Evolutionary conservation across 2,113 vertebrate genomes (phyloP).

Genomic region (Zosterops lateralis): DNA sequence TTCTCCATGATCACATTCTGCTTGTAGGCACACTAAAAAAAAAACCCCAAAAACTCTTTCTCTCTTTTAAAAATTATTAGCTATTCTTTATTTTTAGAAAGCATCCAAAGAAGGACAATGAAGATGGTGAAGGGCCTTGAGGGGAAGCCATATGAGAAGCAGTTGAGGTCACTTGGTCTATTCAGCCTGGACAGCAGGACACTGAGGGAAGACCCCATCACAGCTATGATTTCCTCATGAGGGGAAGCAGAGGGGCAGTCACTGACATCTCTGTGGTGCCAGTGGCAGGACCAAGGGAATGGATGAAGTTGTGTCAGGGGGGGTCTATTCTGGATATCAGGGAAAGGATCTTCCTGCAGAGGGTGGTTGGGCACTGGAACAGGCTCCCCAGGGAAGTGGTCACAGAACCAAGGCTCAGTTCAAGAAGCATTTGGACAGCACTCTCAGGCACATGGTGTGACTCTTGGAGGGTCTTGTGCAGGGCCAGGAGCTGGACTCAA

Average conservation of each 20-base stretch:
- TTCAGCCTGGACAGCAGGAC: background rate
- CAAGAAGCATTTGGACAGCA: background rate
- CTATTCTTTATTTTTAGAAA: background rate
- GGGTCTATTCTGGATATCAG: background rate
- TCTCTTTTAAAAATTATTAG: background rate
- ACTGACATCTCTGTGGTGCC: background rate
- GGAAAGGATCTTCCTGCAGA: background rate
- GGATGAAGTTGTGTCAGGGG: background rate
- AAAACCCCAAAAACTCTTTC: background rate
- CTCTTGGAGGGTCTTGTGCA: background rate
- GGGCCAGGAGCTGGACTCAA: background rate
- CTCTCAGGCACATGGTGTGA: background rate
- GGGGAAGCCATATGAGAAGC: accelerated
- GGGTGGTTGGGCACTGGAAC: too few relatives aligned
- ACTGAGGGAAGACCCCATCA: background rate
- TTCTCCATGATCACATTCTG: background rate
- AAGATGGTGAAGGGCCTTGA: background rate
- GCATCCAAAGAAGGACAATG: background rate
- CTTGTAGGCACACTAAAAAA: background rate
- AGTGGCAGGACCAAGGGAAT: background rate
- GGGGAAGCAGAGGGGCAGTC: background rate
- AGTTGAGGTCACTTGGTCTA: background rate
- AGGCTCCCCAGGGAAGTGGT: background rate
- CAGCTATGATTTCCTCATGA: background rate
- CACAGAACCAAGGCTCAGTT: background rate